These are phyloP conservation scores for Euspilapteryx auroguttella DNA, from an alignment of 2,888 invertebrate genomes.

Conservation along the genomic window DNA sequence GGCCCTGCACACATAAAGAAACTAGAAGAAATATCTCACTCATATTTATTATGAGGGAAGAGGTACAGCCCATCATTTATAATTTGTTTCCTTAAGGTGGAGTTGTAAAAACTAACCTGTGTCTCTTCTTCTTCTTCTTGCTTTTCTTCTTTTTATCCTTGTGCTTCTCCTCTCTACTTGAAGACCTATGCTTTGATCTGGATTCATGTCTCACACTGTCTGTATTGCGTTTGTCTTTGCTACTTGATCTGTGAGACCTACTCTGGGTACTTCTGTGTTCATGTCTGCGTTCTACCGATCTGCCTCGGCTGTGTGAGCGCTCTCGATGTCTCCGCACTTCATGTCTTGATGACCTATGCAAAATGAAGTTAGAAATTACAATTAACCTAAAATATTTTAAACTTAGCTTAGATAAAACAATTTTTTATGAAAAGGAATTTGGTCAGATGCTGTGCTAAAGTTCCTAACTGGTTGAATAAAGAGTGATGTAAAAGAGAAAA, in stretches of 20 bases:
- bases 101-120: too few species aligned
- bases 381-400: background rate
- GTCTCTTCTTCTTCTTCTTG: conserved; percentile 15
- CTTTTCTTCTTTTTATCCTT: conserved; percentile 30
- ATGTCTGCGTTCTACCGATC: background rate
- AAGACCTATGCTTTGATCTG: conserved; percentile 18
- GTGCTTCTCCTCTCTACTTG: conserved; percentile 20
- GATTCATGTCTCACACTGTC: too few species aligned
- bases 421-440: background rate
- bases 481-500: too few species aligned
- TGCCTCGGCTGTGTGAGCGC: conserved; percentile 14
- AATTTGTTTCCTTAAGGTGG: too few species aligned
- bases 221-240: background rate
- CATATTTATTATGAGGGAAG: too few species aligned
- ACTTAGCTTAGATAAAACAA: background rate
- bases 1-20: too few species aligned
- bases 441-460: too few species aligned
- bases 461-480: too few species aligned
- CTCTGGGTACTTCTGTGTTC: too few species aligned
- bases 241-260: background rate
- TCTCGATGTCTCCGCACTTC: conserved; percentile 18
- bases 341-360: conserved; percentile 38
- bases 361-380: too few species aligned
- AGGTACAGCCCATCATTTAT: too few species aligned
- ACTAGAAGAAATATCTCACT: too few species aligned